Conservation (phyloP, 2,113 vertebrate genomes). For the Nycticorax nycticorax region DNA sequence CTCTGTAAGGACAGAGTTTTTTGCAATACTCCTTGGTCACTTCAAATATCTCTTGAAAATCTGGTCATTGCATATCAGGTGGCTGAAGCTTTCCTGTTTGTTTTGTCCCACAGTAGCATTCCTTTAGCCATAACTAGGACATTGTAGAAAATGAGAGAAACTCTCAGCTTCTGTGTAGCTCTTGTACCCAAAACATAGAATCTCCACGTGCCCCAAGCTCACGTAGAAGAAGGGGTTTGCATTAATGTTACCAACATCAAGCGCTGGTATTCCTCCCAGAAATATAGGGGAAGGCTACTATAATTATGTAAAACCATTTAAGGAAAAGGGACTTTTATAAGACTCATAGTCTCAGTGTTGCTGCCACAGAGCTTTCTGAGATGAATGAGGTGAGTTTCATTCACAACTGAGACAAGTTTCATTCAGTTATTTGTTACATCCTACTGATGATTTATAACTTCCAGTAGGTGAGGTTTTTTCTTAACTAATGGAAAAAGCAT, state of each 20-base stretch:
- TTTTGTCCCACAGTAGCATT: neutral
- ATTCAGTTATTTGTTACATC: neutral
- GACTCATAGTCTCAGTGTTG: neutral
- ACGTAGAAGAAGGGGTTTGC: neutral
- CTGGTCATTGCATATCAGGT: neutral
- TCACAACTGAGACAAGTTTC: constrained; percentile 3
- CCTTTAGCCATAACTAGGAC: neutral
- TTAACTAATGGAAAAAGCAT: neutral
- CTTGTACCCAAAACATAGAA: neutral
- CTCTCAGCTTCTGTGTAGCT: rapidly evolving
- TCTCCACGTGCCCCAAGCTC: neutral
- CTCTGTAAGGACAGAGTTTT: neutral
- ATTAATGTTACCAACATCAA: neutral
- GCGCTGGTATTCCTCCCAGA: neutral
- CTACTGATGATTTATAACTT: neutral
- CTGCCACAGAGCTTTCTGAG: neutral
- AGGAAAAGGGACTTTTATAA: neutral
- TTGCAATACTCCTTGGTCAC: neutral
- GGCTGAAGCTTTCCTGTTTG: neutral
- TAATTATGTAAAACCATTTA: neutral
- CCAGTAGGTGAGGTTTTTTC: neutral
- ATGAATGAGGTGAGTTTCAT: constrained; percentile 29
- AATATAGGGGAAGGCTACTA: neutral
- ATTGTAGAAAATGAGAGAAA: neutral
- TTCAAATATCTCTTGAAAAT: neutral